A percentile compares a stretch with the other conserved stretches of the same genome.
Conservation (phyloP, 2,888 invertebrate species). For the Lepidochitona cinerea region DNA sequence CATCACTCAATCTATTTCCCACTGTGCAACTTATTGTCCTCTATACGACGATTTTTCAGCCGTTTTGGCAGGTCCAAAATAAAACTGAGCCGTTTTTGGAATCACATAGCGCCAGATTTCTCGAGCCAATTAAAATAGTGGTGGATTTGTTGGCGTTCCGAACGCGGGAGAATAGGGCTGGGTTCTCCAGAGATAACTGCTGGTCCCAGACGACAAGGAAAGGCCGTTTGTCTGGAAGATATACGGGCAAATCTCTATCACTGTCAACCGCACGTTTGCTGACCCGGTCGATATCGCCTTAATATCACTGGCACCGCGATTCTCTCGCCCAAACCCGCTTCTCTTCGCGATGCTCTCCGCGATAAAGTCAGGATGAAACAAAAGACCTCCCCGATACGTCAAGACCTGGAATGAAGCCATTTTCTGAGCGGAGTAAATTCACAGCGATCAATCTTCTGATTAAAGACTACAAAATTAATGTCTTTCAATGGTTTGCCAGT, state of each 20-base stretch:
- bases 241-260: background rate
- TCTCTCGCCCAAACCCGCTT: background rate
- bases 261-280: constrained; percentile 3
- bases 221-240: background rate
- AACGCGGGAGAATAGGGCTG: too few species aligned
- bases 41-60: too few species aligned
- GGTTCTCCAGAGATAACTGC: too few species aligned
- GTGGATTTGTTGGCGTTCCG: too few species aligned
- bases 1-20: too few species aligned
- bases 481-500: background rate
- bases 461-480: constrained; percentile 8
- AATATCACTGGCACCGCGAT: background rate
- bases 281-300: background rate
- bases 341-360: background rate
- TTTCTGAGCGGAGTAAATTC: constrained; percentile 5
- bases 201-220: too few species aligned
- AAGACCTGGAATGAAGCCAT: background rate
- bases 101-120: too few species aligned
- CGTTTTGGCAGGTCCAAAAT: too few species aligned
- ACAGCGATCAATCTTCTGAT: background rate
- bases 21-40: too few species aligned
- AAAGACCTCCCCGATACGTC: background rate
- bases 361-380: background rate
- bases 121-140: too few species aligned
- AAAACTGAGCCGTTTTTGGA: too few species aligned